These are phyloP conservation scores for Vombatus ursinus DNA, from an alignment of 2,113 vertebrate species.

Conservation along the genomic window DNA sequence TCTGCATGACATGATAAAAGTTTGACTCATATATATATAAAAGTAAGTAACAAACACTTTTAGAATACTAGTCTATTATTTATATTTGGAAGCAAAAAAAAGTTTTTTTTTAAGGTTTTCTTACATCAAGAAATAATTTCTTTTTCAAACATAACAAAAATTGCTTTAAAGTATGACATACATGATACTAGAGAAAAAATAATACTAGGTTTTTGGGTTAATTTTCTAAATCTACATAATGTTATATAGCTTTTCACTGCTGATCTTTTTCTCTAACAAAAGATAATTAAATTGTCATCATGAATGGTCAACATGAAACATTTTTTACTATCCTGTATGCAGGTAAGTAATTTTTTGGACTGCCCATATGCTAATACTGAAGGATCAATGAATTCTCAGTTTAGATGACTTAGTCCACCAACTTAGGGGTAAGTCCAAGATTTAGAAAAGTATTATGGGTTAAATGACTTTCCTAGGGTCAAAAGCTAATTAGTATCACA, in stretches of 20 bases:
- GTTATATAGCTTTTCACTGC: slow-evolving; percentile 21
- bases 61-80: not conserved
- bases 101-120: not conserved
- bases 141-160: slow-evolving; percentile 48
- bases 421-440: not conserved
- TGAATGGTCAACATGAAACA: not conserved
- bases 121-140: slow-evolving; percentile 24
- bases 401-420: not conserved
- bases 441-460: not conserved
- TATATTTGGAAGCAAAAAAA: not conserved
- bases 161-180: not conserved
- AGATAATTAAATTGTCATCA: slow-evolving; percentile 11
- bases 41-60: slow-evolving; percentile 27
- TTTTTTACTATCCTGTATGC: slow-evolving; percentile 10
- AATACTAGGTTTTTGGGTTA: not conserved
- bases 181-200: slow-evolving; percentile 28
- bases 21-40: slow-evolving; percentile 27
- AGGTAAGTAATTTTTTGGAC: not conserved
- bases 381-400: not conserved
- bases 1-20: slow-evolving; percentile 19
- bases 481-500: not conserved
- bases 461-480: not conserved
- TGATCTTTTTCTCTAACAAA: slow-evolving; percentile 25
- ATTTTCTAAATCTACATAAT: not conserved
- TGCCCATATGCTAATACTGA: not conserved